Evolutionary conservation across 1,140 invertebrate species (phyloP), one percentile per base, ranked within the genome.

Genomic region (Drosophila pseudoobscura): DNA sequence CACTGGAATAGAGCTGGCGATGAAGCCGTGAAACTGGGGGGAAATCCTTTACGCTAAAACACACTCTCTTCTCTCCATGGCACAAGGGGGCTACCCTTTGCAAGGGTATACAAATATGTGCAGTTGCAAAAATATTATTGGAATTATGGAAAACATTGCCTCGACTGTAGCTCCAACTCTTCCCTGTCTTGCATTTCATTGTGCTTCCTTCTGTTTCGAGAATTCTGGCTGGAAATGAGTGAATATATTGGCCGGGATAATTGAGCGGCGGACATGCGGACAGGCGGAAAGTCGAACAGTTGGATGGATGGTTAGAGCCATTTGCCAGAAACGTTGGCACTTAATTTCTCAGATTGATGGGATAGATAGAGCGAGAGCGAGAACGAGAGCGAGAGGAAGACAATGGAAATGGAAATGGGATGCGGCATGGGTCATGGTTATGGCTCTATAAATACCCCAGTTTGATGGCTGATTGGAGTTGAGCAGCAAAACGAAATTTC

Each of bases 321-420:
- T 47, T 63, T 63, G 43, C 53, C 60, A 26, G 31, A 57, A 47
- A 47, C 55, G 55, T 57, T 57, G 44, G 44, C 55, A 58, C 43
- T 46, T 52, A 31, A 52, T 53, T 43, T 57, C 29, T 61, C 43
- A 47, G 56, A 63, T 63, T 63, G 56, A 47, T 47, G 22, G 53
- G 11, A 39, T 11, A 8, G 53, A 22, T 2, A 8, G 45, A 17
- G 11, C 15, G 20, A 8, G 45, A 17, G 11, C 15, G 20, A 20
- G 17, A 20, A 9, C 4, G 9, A 11, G 45, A 9, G 45, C 4
- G 22, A 6, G n/a, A 3, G 24, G 26, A 11, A 11, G 26, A 17
- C n/a, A 8, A 39, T 39, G 35, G 11, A 13, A 39, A 13, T 39
- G 35, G 11, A 13, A 39, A 13, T 39, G 35, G 11, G 3, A 39